phyloP scores from a whole-genome alignment of 1,140 invertebrate species.

The Lucilia sericata region DNA sequence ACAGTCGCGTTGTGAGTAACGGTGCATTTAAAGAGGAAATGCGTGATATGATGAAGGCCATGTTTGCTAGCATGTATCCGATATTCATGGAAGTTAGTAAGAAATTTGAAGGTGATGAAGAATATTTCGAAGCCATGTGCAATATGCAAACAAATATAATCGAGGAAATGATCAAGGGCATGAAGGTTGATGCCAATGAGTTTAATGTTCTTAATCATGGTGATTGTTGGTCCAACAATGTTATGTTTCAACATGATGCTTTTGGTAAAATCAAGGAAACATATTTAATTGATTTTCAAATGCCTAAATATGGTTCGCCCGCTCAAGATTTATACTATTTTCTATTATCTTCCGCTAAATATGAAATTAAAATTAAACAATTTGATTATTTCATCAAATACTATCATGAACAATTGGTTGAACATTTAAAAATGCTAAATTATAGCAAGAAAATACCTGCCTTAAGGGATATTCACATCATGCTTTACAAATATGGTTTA shows the following conservation, averaged over 20 bases:
- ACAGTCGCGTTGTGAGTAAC: neutral
- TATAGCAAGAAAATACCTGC: constrained; percentile 51
- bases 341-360: constrained; percentile 56
- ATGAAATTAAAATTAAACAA: constrained; percentile 56
- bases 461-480: constrained; percentile 56
- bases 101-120: constrained; percentile 5
- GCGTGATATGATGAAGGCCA: neutral
- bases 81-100: constrained; percentile 1
- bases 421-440: constrained; percentile 55
- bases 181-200: constrained; percentile 62
- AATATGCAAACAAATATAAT: constrained; percentile 49
- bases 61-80: neutral
- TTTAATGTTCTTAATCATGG: constrained; percentile 76
- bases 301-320: constrained; percentile 55
- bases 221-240: constrained; percentile 77
- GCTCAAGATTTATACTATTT: constrained; percentile 56
- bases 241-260: constrained; percentile 70
- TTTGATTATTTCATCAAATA: constrained; percentile 60
- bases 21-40: constrained; percentile 41
- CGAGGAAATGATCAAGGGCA: constrained; percentile 39
- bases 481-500: constrained; percentile 52
- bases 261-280: constrained; percentile 61
- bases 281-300: constrained; percentile 61
- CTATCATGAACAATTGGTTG: constrained; percentile 57
- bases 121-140: constrained; percentile 22